Conservation (phyloP, 1,140 invertebrate species). For the Cataglyphis hispanica region DNA sequence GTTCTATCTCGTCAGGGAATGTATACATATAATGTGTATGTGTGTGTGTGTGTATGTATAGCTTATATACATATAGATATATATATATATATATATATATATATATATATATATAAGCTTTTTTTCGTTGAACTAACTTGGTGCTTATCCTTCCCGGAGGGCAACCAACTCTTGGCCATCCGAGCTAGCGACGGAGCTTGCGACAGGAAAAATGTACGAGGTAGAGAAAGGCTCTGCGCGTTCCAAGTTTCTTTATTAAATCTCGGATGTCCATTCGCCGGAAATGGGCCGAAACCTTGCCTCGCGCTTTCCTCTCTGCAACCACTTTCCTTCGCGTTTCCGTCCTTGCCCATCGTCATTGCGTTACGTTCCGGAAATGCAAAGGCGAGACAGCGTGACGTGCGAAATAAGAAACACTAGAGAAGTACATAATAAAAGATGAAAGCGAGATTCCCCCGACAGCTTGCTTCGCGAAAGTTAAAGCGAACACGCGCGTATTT, state of each 20-base stretch:
- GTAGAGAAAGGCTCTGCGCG: constrained; percentile 51
- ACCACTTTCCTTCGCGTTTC: background rate
- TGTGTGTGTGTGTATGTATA: too few relatives aligned
- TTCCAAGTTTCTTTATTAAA: constrained; percentile 81
- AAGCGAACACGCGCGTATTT: constrained; percentile 56
- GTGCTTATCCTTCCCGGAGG: constrained; percentile 29
- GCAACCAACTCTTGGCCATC: background rate
- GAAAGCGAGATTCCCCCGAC: constrained; percentile 63
- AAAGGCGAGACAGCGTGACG: constrained; percentile 40
- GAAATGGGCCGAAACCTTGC: constrained; percentile 71
- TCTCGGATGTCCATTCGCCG: constrained; percentile 76
- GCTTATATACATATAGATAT: too few relatives aligned
- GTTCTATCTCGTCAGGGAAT: constrained; percentile 26
- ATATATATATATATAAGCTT: constrained; percentile 37
- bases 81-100: background rate
- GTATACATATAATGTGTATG: too few relatives aligned
- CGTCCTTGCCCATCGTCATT: background rate
- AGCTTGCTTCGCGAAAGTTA: constrained; percentile 5
- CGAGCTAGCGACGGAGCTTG: background rate
- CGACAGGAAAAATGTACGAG: constrained; percentile 63
- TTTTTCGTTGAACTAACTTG: constrained; percentile 50
- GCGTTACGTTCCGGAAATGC: constrained; percentile 47
- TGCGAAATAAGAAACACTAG: background rate
- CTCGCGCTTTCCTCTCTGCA: background rate
- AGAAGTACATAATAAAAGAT: constrained; percentile 74